These are phyloP conservation scores for Caenorhabditis panamensis DNA, from an alignment of 2,888 invertebrate genomes.

Conservation along the genomic window DNA sequence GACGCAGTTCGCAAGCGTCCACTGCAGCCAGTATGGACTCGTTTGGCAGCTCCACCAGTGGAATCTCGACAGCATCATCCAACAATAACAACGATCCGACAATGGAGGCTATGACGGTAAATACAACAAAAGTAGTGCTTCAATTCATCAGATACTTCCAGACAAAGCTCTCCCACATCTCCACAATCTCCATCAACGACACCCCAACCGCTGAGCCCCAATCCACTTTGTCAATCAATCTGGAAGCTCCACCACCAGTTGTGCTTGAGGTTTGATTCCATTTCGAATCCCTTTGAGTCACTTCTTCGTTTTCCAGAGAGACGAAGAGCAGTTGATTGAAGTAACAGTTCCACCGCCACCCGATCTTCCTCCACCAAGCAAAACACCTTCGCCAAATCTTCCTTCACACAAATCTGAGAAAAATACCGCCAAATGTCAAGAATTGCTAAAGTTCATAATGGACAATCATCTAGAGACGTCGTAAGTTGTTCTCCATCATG, in stretches of 20 bases:
- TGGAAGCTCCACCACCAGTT: constrained; percentile 45
- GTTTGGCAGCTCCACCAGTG: constrained; percentile 80
- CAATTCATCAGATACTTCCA: constrained; percentile 12
- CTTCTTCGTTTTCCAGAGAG: constrained; percentile 17
- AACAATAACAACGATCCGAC: constrained; percentile 59
- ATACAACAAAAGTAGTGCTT: not conserved
- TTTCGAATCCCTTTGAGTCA: not conserved
- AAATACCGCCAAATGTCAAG: constrained; percentile 53
- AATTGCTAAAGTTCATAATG: constrained; percentile 77
- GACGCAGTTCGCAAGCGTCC: constrained; percentile 74
- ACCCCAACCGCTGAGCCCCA: constrained; percentile 36
- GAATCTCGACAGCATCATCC: constrained; percentile 74
- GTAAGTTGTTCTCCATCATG: constrained; percentile 62
- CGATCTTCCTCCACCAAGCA: constrained; percentile 64
- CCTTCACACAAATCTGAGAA: constrained; percentile 47
- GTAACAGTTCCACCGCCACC: constrained; percentile 68
- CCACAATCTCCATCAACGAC: constrained; percentile 63
- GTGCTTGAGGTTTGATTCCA: constrained; percentile 1
- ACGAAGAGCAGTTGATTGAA: constrained; percentile 40
- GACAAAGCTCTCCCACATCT: constrained; percentile 55
- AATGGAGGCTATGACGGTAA: constrained; percentile 46
- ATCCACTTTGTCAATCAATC: constrained; percentile 40
- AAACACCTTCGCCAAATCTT: constrained; percentile 60
- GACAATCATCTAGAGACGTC: constrained; percentile 79
- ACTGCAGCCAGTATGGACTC: constrained; percentile 77